Percentiles rank a stretch among this genome's conserved stretches.
phyloP scores from a whole-genome alignment of 2,797 vertebrate species.

The Phylloscopus collybita region DNA sequence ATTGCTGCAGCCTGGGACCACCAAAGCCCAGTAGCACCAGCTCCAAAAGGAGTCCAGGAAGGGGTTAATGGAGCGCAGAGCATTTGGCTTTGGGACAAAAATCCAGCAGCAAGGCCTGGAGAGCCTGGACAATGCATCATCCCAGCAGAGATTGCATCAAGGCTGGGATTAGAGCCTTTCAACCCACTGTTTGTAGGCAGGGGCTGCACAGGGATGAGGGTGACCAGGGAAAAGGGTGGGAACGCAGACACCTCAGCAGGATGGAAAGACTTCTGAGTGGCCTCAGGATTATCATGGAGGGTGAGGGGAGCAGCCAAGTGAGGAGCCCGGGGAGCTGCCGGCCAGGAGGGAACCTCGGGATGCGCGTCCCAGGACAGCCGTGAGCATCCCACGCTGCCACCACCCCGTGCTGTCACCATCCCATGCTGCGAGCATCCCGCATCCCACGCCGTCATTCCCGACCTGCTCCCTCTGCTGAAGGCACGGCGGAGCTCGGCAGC shows the following conservation, averaged over 20 bases:
- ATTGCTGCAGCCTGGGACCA: not conserved
- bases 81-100: not conserved
- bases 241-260: not conserved
- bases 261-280: not conserved
- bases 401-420: not conserved
- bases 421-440: not conserved
- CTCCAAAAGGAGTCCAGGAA: not conserved
- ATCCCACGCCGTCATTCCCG: not conserved
- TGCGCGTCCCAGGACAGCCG: not conserved
- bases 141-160: not conserved
- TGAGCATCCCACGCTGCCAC: not conserved
- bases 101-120: not conserved
- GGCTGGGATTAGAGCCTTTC: not conserved
- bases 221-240: not conserved
- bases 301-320: not conserved
- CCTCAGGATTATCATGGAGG: not conserved
- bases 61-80: not conserved
- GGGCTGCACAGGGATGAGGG: not conserved
- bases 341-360: not conserved
- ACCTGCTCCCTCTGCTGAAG: not conserved
- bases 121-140: conserved; percentile 4
- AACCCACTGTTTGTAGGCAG: not conserved
- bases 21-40: not conserved
- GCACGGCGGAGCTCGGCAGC: not conserved
- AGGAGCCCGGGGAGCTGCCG: not conserved